Percentiles rank a stretch among this genome's conserved stretches.
These are phyloP conservation scores for Myotis yumanensis DNA, from an alignment of 2,113 vertebrate species.

Conservation along the genomic window DNA sequence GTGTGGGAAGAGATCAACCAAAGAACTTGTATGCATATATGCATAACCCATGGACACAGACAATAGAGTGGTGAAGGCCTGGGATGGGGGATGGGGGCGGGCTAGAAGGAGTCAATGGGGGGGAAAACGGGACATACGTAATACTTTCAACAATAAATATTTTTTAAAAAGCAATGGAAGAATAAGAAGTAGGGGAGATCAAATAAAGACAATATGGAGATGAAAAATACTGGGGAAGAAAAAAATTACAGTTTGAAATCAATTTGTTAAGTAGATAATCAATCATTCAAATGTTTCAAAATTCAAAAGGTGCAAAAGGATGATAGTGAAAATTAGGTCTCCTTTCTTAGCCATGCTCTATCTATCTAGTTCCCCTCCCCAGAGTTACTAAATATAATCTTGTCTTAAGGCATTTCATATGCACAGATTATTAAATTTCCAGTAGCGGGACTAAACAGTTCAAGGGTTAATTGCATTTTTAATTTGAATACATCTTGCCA, in stretches of 20 bases:
- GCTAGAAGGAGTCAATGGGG: too few relatives aligned
- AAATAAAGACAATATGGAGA: not conserved
- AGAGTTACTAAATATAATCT: slow-evolving; percentile 27
- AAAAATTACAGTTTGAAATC: slow-evolving; percentile 15
- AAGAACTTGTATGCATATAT: too few relatives aligned
- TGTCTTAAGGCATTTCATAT: not conserved
- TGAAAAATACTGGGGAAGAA: not conserved
- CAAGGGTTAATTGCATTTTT: not conserved
- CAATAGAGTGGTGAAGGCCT: too few relatives aligned
- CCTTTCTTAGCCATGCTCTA: not conserved
- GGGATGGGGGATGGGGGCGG: too few relatives aligned
- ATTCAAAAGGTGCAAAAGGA: slow-evolving; percentile 9
- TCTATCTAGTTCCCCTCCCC: not conserved
- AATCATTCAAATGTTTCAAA: slow-evolving; percentile 39
- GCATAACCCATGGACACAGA: too few relatives aligned
- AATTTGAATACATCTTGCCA: not conserved
- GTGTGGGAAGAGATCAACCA: too few relatives aligned
- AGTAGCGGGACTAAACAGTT: not conserved
- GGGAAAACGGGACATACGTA: fast-evolving
- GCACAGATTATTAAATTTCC: not conserved
- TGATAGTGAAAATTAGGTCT: not conserved
- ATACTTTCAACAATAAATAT: too few relatives aligned
- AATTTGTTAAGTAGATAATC: not conserved
- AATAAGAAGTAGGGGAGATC: not conserved
- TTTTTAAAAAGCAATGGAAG: not conserved